Base-by-base conservation (phyloP, 2,888 invertebrate genomes). In the Ectemnius continuus region DNA sequence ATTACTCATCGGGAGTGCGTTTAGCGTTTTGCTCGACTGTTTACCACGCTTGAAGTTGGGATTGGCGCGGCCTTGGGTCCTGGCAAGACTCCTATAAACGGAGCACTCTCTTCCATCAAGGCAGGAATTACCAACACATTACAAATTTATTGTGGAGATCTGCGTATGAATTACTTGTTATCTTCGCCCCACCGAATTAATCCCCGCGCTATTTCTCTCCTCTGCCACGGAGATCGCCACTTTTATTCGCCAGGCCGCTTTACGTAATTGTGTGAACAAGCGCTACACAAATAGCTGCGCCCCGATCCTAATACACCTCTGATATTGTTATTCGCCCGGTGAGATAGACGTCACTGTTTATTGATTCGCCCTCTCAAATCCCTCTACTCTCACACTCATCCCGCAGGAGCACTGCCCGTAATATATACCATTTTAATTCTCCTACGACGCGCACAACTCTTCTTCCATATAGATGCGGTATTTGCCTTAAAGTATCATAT, bases 11-110 rank as follows among this genome's bases (percentile, higher is more conserved):
- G 58, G 5, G 57, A 11, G 28, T 56, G 61, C 48, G 67, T 79
- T 76, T 80, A 73, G 70, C 61, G 79, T 11, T 83, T 80, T 82
- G 72, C 82, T 64, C 78, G 73, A 62, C 61, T 84, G 76, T 83
- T 83, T 82, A 80, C 80, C 75, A 60, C 70, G 67, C 26, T 69
- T 64, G 8, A 36, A 8, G 36, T 11, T 36, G 36, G 36, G 36
- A 23, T 23, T 72, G 56, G 62, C 47, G 36, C 78, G 72, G 67
- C 81, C 81, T 78, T 78, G 77, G 74, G 64, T 78, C 74, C 80
- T 80, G 81, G 80, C 81, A 81, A 62, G 64, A 70, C 47, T 80
- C 67, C 80, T 73, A 75, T 78, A 78, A 78, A 79, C 67, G 73
- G 62, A 67, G 67, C 73, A 67, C 11, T 36, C 36, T 8, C 36